Conservation (phyloP, 2,888 invertebrate species). For the Harmothoe impar region DNA sequence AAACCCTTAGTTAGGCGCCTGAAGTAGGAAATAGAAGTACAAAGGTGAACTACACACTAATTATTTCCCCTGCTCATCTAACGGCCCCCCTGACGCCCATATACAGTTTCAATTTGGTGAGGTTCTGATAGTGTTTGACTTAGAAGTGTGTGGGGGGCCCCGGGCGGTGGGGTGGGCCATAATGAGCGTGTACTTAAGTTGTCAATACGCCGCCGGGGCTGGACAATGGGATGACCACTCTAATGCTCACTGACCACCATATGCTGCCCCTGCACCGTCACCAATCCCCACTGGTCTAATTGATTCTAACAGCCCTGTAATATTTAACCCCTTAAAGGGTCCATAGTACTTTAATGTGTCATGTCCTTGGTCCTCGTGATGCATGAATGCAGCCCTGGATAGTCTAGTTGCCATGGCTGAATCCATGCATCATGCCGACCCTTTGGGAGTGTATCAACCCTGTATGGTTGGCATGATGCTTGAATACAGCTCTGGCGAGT, state of each 20-base stretch:
- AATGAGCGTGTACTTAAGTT: conserved; percentile 60
- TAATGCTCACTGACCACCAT: conserved; percentile 44
- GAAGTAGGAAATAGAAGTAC: not conserved
- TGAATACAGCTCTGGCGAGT: no score
- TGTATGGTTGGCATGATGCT: no score
- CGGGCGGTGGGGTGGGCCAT: not conserved
- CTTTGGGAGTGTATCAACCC: no score
- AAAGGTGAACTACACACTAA: not conserved
- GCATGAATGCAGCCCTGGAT: no score
- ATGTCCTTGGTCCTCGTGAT: no score
- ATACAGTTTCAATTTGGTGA: conserved; percentile 57
- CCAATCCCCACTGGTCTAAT: conserved; percentile 4
- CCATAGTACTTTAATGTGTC: no score
- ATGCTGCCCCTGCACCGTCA: not conserved
- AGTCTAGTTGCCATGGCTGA: no score
- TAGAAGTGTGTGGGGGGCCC: conserved; percentile 40
- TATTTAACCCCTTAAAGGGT: no score
- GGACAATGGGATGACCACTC: conserved; percentile 58
- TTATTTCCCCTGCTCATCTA: conserved; percentile 32
- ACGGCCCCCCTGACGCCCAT: conserved; percentile 8
- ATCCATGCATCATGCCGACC: no score
- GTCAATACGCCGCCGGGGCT: conserved; percentile 12
- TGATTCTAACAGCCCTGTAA: conserved; percentile 51
- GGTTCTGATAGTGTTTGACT: conserved; percentile 52
- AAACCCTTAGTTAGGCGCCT: not conserved